Conservation (phyloP, 1,140 invertebrate genomes). For the Drosophila nebulosa region DNA sequence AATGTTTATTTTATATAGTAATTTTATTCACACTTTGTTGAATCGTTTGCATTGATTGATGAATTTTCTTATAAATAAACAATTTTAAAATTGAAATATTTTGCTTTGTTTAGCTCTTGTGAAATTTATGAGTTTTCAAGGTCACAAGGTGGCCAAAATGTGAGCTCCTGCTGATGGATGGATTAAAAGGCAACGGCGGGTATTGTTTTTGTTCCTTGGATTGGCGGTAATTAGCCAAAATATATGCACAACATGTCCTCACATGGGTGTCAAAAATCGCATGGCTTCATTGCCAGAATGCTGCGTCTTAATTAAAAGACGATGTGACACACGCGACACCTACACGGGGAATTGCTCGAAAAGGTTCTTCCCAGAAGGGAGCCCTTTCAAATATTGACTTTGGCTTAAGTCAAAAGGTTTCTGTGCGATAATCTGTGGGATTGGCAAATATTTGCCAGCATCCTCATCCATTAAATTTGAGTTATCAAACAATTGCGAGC, state of each 20-base stretch:
- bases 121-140: conserved; percentile 13
- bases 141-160: neutral
- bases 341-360: conserved; percentile 6
- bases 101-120: neutral
- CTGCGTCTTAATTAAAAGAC: conserved; percentile 41
- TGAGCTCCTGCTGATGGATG: no score
- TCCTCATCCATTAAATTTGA: neutral
- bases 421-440: conserved; percentile 36
- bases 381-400: conserved; percentile 59
- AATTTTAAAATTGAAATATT: neutral
- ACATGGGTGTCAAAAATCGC: conserved; percentile 12
- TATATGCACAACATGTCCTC: conserved; percentile 43
- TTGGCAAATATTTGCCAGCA: conserved; percentile 37
- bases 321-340: conserved; percentile 10
- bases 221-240: conserved; percentile 31
- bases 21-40: neutral
- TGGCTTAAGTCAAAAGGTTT: conserved; percentile 8
- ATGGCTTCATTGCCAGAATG: conserved; percentile 14
- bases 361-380: no score
- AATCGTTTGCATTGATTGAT: neutral
- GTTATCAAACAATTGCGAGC: neutral
- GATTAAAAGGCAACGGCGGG: neutral
- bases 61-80: neutral
- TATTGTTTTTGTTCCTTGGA: conserved; percentile 18
- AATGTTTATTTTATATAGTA: neutral